These are phyloP conservation scores for Dolichoris vasculosae DNA, from an alignment of 1,140 invertebrate genomes.

Conservation along the genomic window DNA sequence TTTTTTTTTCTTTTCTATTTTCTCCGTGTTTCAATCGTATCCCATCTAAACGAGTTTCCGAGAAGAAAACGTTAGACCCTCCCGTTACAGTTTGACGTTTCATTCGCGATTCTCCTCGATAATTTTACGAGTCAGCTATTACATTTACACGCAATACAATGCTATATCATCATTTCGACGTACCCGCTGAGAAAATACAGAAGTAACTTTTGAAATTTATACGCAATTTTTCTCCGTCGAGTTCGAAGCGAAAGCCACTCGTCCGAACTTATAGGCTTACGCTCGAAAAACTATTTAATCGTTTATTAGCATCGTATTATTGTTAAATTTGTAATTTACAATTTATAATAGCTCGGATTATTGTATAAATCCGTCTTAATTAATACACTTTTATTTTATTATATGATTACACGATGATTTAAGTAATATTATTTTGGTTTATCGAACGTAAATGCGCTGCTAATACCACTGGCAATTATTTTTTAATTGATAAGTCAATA, in stretches of 20 bases:
- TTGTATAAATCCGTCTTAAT: no score
- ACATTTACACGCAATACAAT: neutral
- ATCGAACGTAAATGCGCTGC: no score
- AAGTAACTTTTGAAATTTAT: conserved; percentile 21
- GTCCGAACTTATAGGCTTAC: neutral
- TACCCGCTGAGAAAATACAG: neutral
- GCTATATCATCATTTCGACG: neutral
- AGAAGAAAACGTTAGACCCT: neutral
- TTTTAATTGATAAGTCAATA: no score
- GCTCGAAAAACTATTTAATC: no score
- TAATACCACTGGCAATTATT: no score
- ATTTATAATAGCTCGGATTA: no score
- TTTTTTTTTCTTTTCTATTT: neutral
- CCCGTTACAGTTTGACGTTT: conserved; percentile 31
- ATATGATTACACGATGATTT: no score
- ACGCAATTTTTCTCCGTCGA: neutral
- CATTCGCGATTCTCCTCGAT: conserved; percentile 36
- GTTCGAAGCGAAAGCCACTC: neutral
- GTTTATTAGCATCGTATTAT: no score
- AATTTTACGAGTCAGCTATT: conserved; percentile 18
- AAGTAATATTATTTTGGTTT: no score
- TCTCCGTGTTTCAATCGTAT: conserved; percentile 27
- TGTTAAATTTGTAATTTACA: neutral
- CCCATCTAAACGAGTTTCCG: conserved; percentile 28
- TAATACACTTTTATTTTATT: no score